A percentile compares a stretch with the other conserved stretches of the same genome.
Evolutionary conservation across 1,140 invertebrate genomes (phyloP).

Genomic region (Trichoplusia ni): DNA sequence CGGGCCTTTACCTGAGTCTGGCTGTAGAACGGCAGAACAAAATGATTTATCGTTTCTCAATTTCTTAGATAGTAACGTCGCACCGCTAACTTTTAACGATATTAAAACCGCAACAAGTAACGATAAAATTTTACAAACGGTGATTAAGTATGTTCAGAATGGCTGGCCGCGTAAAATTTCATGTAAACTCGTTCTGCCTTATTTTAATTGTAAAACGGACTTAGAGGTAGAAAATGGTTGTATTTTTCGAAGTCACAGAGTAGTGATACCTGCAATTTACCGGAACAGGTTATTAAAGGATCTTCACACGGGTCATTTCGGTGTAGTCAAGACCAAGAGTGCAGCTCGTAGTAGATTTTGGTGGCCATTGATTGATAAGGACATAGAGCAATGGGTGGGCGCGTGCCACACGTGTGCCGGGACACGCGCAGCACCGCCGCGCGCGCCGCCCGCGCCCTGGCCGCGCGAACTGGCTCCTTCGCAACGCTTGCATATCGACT

Average conservation of each 20-base stretch:
- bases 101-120: too few relatives aligned
- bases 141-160: conserved; percentile 39
- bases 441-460: too few relatives aligned
- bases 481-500: conserved; percentile 13
- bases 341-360: conserved; percentile 29
- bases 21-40: neutral
- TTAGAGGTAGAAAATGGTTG: conserved; percentile 40
- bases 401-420: too few relatives aligned
- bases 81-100: too few relatives aligned
- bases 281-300: conserved; percentile 36
- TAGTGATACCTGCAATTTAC: conserved; percentile 41
- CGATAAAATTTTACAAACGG: conserved; percentile 35
- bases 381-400: neutral
- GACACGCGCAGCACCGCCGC: too few relatives aligned
- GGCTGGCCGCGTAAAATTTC: conserved; percentile 48
- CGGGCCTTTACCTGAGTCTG: neutral
- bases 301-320: conserved; percentile 37
- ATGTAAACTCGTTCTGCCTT: conserved; percentile 40
- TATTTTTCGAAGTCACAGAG: conserved; percentile 41
- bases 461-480: too few relatives aligned
- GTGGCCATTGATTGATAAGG: conserved; percentile 13
- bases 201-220: conserved; percentile 45
- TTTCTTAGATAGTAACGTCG: neutral
- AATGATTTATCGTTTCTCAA: neutral
- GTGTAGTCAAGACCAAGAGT: conserved; percentile 45